Conservation (phyloP, 2,888 invertebrate species). For the Synanthedon myopaeformis region DNA sequence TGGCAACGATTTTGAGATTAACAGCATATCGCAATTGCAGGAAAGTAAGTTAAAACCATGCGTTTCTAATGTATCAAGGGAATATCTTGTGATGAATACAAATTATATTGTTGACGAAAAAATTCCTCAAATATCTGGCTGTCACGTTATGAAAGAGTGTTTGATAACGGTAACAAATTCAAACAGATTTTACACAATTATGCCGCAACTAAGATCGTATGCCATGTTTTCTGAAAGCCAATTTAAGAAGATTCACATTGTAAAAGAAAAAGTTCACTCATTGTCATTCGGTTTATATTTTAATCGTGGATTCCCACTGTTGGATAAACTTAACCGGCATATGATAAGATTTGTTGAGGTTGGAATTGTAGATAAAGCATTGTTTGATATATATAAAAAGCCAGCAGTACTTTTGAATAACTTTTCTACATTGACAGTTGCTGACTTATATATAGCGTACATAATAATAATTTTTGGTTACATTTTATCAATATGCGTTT, state of each 20-base stretch:
- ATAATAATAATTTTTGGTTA: background rate
- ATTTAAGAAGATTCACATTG: slow-evolving; percentile 2
- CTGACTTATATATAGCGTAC: background rate
- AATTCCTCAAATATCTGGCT: background rate
- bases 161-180: slow-evolving; percentile 1
- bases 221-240: slow-evolving; percentile 2
- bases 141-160: slow-evolving; percentile 1
- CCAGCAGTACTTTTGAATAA: background rate
- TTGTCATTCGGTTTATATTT: slow-evolving; percentile 4
- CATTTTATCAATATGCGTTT: background rate
- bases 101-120: background rate
- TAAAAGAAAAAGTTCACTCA: slow-evolving; percentile 4
- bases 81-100: background rate
- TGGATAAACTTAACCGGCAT: background rate
- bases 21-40: background rate
- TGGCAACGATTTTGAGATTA: background rate
- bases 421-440: background rate
- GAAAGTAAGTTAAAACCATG: background rate
- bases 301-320: slow-evolving; percentile 7
- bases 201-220: slow-evolving; percentile 1
- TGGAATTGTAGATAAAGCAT: slow-evolving; percentile 1
- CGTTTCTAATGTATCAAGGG: background rate
- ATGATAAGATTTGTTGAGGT: slow-evolving; percentile 4
- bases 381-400: background rate
- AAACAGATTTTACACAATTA: slow-evolving; percentile 3